Evolutionary conservation across 2,888 invertebrate genomes (phyloP).

Genomic region (Melanotus villosus): DNA sequence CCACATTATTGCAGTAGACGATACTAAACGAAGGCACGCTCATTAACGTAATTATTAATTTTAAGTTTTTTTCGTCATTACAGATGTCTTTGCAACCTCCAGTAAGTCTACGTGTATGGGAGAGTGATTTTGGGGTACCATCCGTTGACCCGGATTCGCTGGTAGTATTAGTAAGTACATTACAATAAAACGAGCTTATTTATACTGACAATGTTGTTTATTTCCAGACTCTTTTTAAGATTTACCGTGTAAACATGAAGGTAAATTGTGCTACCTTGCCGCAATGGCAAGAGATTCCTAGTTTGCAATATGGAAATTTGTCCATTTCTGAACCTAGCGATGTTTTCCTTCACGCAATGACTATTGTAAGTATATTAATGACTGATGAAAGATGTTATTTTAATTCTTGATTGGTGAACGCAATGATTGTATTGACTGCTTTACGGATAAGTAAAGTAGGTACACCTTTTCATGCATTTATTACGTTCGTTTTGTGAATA

Average conservation of each 20-base stretch:
- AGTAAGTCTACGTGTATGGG: constrained; percentile 31
- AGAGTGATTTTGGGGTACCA: constrained; percentile 29
- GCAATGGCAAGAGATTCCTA: neutral
- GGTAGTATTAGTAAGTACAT: constrained; percentile 9
- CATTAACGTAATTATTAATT: neutral
- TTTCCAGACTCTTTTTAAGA: neutral
- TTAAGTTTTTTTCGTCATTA: neutral
- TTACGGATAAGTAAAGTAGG: no score
- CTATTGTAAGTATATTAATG: neutral
- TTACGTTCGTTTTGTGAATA: no score
- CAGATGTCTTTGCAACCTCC: neutral
- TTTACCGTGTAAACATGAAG: neutral
- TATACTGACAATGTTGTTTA: neutral
- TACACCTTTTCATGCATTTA: no score
- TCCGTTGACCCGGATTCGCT: constrained; percentile 27
- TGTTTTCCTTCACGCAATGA: neutral
- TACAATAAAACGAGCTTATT: no score
- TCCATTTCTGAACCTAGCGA: neutral
- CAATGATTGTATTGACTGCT: no score
- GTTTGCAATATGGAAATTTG: neutral
- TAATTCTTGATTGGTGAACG: no score
- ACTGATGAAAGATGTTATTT: no score
- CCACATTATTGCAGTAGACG: no score
- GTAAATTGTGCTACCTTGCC: neutral
- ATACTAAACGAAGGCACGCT: neutral